Evolutionary conservation across 2,113 vertebrate species (phyloP), one percentile per base, ranked within the genome.

Genomic region (Dendropsophus ebraccatus): DNA sequence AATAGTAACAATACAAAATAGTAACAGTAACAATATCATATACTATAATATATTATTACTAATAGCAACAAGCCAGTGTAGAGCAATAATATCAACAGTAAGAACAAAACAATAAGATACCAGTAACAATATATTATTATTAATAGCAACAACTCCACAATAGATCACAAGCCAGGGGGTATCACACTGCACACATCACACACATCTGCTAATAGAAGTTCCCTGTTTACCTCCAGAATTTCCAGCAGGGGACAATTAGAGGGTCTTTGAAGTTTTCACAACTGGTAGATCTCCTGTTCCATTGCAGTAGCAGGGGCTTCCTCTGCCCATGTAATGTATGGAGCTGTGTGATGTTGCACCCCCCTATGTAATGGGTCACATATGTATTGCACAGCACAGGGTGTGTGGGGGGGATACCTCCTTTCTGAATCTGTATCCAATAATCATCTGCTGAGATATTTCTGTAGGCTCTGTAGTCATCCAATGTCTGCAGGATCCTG

Each of bases 281-380:
- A 47, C 49, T 74, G 45, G 70, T 12, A 45, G 41, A 11, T 5
- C 41, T 74, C 41, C 13, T 50, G n/a, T 76, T 32, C 47, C 73
- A 47, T 17, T 76, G 73, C 47, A 76, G 16, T 7, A 32, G 28
- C 74, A 0, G 35, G 37, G 11, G 11, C 8, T 50, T 30, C 47
- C 49, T 77, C 74, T 77, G 73, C 8, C 78, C 37, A 62, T 81
- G 41, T 47, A 81, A 81, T 65, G n/a, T n/a, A 60, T 62, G 19
- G n/a, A 2, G 21, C 49, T 21, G 28, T 41, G 54, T 25, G 56
- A 14, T 60, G 32, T 16, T 16, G 30, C 52, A 62, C 32, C 77
- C 41, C 77, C 56, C 21, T 17, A 10, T 28, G 11, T 41, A 47
- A 62, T 47, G 78, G 78, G 78, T 47, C 58, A 65, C 78, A 81